phyloP scores from a whole-genome alignment of 2,888 invertebrate genomes.

The Oegoconia quadripuncta region DNA sequence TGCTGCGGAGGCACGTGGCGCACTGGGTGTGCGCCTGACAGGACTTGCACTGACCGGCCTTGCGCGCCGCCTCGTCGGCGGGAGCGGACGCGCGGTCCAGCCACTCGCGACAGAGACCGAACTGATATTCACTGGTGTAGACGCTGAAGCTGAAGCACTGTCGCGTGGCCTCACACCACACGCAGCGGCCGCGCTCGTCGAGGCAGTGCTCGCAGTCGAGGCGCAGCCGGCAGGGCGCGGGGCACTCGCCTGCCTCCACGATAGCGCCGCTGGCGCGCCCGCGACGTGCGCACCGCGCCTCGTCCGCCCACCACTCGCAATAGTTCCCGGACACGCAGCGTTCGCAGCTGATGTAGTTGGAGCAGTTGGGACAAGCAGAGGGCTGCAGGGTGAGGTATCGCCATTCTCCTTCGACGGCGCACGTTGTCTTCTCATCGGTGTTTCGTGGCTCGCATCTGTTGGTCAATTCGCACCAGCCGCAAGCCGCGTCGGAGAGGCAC shows the following conservation, averaged over 20 bases:
- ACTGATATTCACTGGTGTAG: constrained; percentile 95
- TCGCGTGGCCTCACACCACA: constrained; percentile 96
- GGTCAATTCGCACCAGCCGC: constrained; percentile 95
- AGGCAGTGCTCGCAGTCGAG: constrained; percentile 90
- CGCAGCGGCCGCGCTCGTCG: constrained; percentile 92
- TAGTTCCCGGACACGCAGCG: constrained; percentile 87
- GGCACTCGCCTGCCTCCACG: constrained; percentile 82
- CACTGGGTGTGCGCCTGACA: constrained; percentile 88
- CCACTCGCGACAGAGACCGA: constrained; percentile 96
- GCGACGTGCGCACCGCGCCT: constrained; percentile 90
- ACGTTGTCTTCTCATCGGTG: constrained; percentile 82
- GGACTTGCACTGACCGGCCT: constrained; percentile 87
- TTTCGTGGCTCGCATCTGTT: constrained; percentile 83
- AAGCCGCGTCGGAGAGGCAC: constrained; percentile 92
- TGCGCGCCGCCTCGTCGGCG: constrained; percentile 48
- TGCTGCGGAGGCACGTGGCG: constrained; percentile 87
- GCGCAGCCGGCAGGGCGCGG: constrained; percentile 88
- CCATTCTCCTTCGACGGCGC: constrained; percentile 81
- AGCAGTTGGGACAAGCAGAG: constrained; percentile 91
- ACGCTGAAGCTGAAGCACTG: constrained; percentile 98
- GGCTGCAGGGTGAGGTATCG: constrained; percentile 90
- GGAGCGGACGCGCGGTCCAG: constrained; percentile 86
- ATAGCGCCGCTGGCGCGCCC: constrained; percentile 87
- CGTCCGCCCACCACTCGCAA: constrained; percentile 96
- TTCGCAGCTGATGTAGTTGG: constrained; percentile 92